These are phyloP conservation scores for Nesoenas mayeri DNA, from an alignment of 2,113 vertebrate genomes.

Conservation along the genomic window DNA sequence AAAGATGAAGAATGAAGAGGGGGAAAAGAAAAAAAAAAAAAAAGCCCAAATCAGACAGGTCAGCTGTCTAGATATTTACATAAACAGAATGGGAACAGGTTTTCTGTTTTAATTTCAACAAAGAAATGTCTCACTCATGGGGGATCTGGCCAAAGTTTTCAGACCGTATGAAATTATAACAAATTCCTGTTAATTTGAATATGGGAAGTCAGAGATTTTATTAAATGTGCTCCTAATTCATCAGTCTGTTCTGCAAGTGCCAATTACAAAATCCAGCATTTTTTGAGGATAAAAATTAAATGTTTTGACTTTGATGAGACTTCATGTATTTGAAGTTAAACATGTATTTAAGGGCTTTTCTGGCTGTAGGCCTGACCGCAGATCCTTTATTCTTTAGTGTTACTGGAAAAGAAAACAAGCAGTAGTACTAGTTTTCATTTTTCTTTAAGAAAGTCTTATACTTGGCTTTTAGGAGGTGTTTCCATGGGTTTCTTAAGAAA, in stretches of 20 bases:
- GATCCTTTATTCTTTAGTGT: neutral
- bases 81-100: neutral
- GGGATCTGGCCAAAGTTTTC: neutral
- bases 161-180: neutral
- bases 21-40: neutral
- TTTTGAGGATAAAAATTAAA: slow-evolving; percentile 10
- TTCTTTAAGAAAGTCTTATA: neutral
- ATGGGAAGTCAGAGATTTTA: neutral
- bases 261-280: neutral
- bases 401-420: neutral
- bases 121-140: neutral
- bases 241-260: neutral
- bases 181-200: neutral
- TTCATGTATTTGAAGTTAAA: neutral
- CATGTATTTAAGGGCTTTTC: neutral
- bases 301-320: slow-evolving; percentile 11
- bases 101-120: neutral
- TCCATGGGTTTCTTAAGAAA: neutral
- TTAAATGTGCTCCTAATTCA: slow-evolving; percentile 11
- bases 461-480: neutral
- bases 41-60: neutral
- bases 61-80: neutral
- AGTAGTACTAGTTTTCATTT: neutral
- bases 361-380: neutral
- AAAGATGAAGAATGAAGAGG: neutral